Conservation (phyloP, 2,797 vertebrate genomes). For the Hephaestus fuliginosus region DNA sequence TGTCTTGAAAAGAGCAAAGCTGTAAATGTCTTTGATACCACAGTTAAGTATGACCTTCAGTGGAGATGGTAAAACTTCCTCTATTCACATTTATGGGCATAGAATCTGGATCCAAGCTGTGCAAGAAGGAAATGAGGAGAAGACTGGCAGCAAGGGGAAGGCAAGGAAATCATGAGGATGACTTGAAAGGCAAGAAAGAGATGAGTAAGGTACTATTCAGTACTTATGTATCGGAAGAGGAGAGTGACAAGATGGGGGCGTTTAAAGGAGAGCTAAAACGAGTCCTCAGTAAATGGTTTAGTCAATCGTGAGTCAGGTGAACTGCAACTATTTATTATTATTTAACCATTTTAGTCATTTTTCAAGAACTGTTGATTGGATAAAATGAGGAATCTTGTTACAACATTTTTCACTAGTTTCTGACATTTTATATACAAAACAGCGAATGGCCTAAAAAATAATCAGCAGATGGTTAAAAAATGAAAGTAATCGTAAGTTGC, state of each 20-base stretch:
- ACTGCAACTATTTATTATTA: neutral
- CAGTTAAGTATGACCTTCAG: constrained; percentile 39
- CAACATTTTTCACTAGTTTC: neutral
- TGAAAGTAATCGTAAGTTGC: neutral
- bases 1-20: constrained; percentile 7
- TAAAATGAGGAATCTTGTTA: neutral
- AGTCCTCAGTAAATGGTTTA: neutral
- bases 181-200: neutral
- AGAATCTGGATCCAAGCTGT: constrained; percentile 2
- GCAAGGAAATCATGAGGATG: neutral
- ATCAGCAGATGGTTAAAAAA: neutral
- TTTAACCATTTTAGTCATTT: neutral
- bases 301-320: neutral
- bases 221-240: neutral
- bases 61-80: constrained; percentile 13
- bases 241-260: neutral
- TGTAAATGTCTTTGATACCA: constrained; percentile 36
- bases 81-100: constrained; percentile 15
- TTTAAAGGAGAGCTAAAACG: neutral
- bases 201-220: neutral
- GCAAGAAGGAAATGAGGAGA: constrained; percentile 4
- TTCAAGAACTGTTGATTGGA: neutral
- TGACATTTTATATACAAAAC: constrained; percentile 16
- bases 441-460: neutral
- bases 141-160: neutral